Evolutionary conservation across 2,797 vertebrate species (phyloP).

Genomic region (Emys orbicularis): DNA sequence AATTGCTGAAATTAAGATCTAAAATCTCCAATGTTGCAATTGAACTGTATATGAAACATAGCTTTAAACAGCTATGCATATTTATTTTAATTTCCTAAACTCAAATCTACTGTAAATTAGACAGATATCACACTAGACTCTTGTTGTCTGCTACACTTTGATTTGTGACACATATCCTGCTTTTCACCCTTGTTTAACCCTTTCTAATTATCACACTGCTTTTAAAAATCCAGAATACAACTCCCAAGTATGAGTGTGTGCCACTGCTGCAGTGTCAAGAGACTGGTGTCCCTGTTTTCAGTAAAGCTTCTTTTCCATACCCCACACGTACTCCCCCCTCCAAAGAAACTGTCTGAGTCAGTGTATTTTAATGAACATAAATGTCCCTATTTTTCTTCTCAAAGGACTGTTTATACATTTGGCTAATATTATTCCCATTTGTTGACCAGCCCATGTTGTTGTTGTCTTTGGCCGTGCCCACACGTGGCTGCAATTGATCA

Average conservation of each 20-base stretch:
- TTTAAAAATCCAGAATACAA: not conserved
- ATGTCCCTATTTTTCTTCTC: not conserved
- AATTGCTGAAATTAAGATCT: not conserved
- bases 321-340: not conserved
- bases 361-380: not conserved
- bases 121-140: not conserved
- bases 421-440: not conserved
- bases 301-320: not conserved
- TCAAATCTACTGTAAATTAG: not conserved
- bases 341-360: not conserved
- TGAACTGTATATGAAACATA: not conserved
- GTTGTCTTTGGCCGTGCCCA: not conserved
- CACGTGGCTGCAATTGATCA: conserved; percentile 16
- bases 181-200: not conserved
- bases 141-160: not conserved
- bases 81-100: not conserved
- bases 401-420: conserved; percentile 8
- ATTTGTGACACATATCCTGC: not conserved
- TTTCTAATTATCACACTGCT: not conserved
- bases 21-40: not conserved
- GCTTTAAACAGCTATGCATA: not conserved
- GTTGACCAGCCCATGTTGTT: not conserved
- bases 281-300: not conserved
- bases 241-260: not conserved
- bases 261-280: not conserved